A percentile compares a stretch with the other conserved stretches of the same genome.
These are phyloP conservation scores for Halichondria panicea DNA, from an alignment of 37 sponge, comb jelly and placozoan species.

Conservation along the genomic window DNA sequence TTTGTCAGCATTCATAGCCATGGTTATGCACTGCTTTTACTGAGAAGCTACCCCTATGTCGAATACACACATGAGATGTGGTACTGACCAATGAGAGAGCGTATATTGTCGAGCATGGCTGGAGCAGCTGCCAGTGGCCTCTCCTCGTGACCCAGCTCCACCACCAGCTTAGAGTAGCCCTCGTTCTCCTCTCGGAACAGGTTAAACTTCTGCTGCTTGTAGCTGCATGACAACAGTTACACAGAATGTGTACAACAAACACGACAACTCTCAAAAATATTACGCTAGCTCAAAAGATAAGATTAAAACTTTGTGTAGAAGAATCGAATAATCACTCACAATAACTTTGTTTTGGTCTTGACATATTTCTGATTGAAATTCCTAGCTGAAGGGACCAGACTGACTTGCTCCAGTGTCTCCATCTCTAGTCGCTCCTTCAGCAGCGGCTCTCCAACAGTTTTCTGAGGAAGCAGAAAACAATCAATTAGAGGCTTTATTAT, in stretches of 20 bases:
- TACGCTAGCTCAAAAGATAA: neutral
- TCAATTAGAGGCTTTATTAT: neutral
- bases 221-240: conserved; percentile 44
- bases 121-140: conserved; percentile 13
- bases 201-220: conserved; percentile 99
- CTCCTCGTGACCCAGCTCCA: conserved; percentile 81
- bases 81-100: conserved; percentile 82
- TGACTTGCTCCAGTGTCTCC: conserved; percentile 81
- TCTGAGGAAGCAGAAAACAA: conserved; percentile 21
- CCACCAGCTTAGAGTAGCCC: conserved; percentile 92
- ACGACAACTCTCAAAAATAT: neutral
- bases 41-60: neutral
- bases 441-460: conserved; percentile 57
- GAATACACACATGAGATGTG: neutral
- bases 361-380: conserved; percentile 90
- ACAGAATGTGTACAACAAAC: neutral
- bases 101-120: conserved; percentile 69
- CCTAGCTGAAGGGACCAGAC: conserved; percentile 73
- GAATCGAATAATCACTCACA: conserved; percentile 54
- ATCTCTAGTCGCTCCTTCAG: conserved; percentile 92
- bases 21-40: neutral
- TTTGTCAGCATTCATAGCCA: too few relatives aligned
- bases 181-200: conserved; percentile 97
- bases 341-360: conserved; percentile 87
- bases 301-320: neutral